These are phyloP conservation scores for Prunella strophiata DNA, from an alignment of 2,797 vertebrate genomes.

Conservation along the genomic window DNA sequence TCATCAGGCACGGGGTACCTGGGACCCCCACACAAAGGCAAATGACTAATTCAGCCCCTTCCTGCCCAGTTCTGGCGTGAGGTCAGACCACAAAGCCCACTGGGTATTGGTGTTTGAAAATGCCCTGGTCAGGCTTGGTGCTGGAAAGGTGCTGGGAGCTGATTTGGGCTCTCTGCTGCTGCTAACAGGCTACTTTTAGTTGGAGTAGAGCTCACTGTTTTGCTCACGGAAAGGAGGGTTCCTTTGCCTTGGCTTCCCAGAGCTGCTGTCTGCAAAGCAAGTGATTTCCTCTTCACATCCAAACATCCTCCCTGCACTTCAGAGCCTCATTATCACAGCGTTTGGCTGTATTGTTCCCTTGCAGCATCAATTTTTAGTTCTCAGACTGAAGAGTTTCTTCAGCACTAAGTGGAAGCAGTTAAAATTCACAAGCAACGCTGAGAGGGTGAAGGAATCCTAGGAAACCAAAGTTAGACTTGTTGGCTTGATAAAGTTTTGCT, in stretches of 20 bases:
- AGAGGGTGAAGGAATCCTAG: not conserved
- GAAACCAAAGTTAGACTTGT: not conserved
- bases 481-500: not conserved
- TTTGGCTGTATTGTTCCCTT: not conserved
- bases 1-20: rapidly evolving
- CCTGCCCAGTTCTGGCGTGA: not conserved
- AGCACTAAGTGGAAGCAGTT: not conserved
- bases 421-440: not conserved
- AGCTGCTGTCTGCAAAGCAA: not conserved
- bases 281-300: slow-evolving; percentile 19
- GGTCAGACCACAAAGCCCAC: not conserved
- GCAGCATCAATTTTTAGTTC: not conserved
- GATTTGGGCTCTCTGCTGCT: not conserved
- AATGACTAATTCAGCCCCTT: not conserved
- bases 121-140: not conserved
- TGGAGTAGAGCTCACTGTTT: not conserved
- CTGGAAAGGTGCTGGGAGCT: not conserved
- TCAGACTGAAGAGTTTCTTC: not conserved
- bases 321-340: not conserved
- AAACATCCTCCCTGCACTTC: slow-evolving; percentile 9
- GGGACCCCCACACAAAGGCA: not conserved
- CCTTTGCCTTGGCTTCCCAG: not conserved
- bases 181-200: not conserved
- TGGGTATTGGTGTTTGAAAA: not conserved
- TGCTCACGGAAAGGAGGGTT: not conserved